Evolutionary conservation across 2,797 vertebrate genomes (phyloP).

Genomic region (Strix occidentalis): DNA sequence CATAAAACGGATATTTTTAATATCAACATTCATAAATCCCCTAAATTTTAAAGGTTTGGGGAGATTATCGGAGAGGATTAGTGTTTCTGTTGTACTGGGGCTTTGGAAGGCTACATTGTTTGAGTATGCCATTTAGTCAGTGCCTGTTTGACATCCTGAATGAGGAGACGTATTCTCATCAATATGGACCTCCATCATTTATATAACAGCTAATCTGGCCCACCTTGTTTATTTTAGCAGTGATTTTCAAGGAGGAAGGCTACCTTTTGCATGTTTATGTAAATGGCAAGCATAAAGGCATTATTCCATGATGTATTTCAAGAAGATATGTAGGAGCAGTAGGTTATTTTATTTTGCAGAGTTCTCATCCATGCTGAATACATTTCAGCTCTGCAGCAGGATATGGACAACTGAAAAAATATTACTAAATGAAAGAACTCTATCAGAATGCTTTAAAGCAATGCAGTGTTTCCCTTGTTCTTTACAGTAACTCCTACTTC

Average conservation of each 20-base stretch:
- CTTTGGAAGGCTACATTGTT: background rate
- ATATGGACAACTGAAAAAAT: background rate
- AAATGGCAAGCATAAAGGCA: background rate
- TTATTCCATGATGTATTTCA: background rate
- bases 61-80: background rate
- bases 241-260: background rate
- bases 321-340: background rate
- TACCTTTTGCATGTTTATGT: background rate
- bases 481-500: background rate
- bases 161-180: background rate
- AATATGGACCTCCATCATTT: background rate
- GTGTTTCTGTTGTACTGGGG: background rate
- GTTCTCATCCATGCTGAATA: background rate
- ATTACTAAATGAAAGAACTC: background rate
- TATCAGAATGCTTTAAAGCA: background rate
- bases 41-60: background rate
- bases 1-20: background rate
- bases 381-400: background rate
- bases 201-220: background rate
- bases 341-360: background rate
- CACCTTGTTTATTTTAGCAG: background rate
- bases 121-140: background rate
- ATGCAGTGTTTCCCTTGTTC: background rate
- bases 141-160: background rate
- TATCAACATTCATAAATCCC: background rate